Evolutionary conservation across 2,797 vertebrate genomes (phyloP).

Genomic region (Salmo trutta): DNA sequence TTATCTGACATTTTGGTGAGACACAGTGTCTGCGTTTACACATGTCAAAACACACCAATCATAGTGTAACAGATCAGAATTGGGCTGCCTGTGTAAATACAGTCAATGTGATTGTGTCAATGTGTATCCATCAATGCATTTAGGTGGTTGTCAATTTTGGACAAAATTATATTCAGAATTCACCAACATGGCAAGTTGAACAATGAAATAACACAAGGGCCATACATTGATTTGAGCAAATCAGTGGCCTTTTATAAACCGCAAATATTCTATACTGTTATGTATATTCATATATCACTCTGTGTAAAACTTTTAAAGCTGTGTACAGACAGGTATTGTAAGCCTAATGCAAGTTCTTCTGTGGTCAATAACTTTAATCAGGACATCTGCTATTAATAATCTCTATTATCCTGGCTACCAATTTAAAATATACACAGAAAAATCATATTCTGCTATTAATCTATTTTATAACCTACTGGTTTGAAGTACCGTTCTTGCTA

Average conservation of each 20-base stretch:
- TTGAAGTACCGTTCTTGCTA: constrained; percentile 7
- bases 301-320: constrained; percentile 63
- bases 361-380: constrained; percentile 66
- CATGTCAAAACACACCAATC: neutral
- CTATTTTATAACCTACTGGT: constrained; percentile 29
- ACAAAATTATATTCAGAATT: neutral
- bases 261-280: constrained; percentile 46
- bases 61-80: too few relatives aligned
- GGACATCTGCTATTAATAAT: constrained; percentile 62
- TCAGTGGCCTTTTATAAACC: constrained; percentile 45
- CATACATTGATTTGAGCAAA: constrained; percentile 13
- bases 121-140: neutral
- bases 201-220: neutral
- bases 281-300: constrained; percentile 60
- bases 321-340: constrained; percentile 69
- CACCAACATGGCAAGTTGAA: constrained; percentile 74
- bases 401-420: constrained; percentile 39
- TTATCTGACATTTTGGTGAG: too few relatives aligned
- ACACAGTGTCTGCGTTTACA: too few relatives aligned
- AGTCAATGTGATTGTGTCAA: neutral
- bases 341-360: constrained; percentile 53
- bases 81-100: neutral
- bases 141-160: neutral
- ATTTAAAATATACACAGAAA: constrained; percentile 45
- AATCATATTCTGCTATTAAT: constrained; percentile 37